These are phyloP conservation scores for Chloropsis cyanopogon DNA, from an alignment of 2,113 vertebrate genomes.

Conservation along the genomic window DNA sequence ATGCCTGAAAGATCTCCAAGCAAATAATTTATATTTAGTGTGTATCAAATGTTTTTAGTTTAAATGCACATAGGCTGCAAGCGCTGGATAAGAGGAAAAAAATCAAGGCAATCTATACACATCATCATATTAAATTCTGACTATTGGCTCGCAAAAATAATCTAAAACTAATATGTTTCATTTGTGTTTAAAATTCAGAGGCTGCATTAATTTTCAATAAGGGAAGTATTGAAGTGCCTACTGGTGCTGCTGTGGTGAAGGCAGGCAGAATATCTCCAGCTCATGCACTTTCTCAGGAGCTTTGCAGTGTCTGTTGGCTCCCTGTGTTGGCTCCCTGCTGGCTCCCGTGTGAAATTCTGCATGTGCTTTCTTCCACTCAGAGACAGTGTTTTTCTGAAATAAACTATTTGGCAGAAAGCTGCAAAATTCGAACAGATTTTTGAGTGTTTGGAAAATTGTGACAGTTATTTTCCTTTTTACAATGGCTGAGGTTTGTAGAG, in stretches of 20 bases:
- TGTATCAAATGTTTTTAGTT: slow-evolving; percentile 73
- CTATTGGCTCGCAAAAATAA: slow-evolving; percentile 66
- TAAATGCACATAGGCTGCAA: slow-evolving; percentile 74
- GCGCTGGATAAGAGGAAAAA: slow-evolving; percentile 68
- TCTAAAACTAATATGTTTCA: slow-evolving; percentile 67
- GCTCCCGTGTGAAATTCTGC: neutral
- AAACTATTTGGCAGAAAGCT: neutral
- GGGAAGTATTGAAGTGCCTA: slow-evolving; percentile 29
- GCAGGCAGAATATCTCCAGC: slow-evolving; percentile 33
- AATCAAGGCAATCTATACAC: slow-evolving; percentile 67
- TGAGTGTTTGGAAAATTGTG: neutral
- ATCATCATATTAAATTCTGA: slow-evolving; percentile 73
- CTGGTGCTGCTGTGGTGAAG: slow-evolving; percentile 31
- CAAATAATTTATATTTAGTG: slow-evolving; percentile 79
- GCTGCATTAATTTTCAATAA: slow-evolving; percentile 74
- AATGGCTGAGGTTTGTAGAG: neutral
- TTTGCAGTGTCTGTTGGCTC: neutral
- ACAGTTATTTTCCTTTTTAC: neutral
- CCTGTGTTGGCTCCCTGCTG: too few species aligned
- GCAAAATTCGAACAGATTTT: neutral
- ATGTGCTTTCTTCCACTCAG: neutral
- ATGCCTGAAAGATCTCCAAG: slow-evolving; percentile 76
- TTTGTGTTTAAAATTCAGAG: slow-evolving; percentile 71
- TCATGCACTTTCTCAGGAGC: neutral
- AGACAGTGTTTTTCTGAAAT: neutral